Evolutionary conservation across 2,797 vertebrate species (phyloP), one percentile per base, ranked within the genome.

Genomic region (Intellagama lesueurii): DNA sequence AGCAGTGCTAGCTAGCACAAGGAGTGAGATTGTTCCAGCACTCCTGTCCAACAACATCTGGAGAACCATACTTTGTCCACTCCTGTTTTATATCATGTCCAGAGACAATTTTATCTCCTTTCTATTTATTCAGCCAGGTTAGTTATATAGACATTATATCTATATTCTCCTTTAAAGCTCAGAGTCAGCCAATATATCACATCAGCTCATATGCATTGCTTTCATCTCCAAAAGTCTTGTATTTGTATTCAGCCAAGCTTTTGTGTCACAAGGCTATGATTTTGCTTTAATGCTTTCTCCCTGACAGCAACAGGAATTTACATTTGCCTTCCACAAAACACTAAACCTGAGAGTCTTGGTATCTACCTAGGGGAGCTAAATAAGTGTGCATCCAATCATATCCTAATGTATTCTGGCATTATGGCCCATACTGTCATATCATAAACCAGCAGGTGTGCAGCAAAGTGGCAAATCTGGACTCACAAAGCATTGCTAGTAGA

Each of bases 291-390:
- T 89, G 77, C 76, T 79, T 68, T 49, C 69, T 40, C 35, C 7
- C 0, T 4, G 90, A 72, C 9, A 82, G 32, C n/a, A 90, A 85
- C 30, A 81, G 72, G 87, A 83, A 85, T 78, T 90, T 88, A 86
- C 83, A 89, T 85, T 52, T 93, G 84, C 28, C 24, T 64, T 87
- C 30, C 73, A 90, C 69, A 52, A 83, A 77, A 81, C 16, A 72
- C 44, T 32, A 14, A 88, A 72, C 76, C 1, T 24, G 14, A 88
- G 78, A 12, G 28, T 52, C 56, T 81, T 30, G 88, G 14, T n/a
- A 79, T 66, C 78, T 81, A 86, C 16, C 81, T 2, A 60, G 28
- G 6, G 85, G 83, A 91, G 49, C 7, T 30, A 75, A 91, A 72
- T 6, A 83, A 24, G 22, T 66, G 22, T 70, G 75, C 40, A 91